These are phyloP conservation scores for Xanthia icteritia DNA, from an alignment of 2,888 invertebrate species.

Conservation along the genomic window DNA sequence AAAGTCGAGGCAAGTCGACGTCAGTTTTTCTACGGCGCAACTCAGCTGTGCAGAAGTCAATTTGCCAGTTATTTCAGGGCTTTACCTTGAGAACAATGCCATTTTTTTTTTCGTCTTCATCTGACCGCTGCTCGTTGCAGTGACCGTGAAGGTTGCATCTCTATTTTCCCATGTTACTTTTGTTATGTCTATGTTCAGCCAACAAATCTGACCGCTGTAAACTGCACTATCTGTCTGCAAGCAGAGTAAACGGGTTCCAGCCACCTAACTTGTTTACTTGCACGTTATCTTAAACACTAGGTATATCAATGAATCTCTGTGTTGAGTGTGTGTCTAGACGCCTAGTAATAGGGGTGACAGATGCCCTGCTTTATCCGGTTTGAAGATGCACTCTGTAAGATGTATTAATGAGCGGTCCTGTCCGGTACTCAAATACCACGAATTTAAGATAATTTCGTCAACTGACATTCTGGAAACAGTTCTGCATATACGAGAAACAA, in stretches of 20 bases:
- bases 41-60: not conserved
- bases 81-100: not conserved
- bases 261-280: constrained; percentile 29
- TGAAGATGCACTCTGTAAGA: not conserved
- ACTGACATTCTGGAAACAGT: not conserved
- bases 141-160: not conserved
- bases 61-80: constrained; percentile 7
- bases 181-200: not conserved
- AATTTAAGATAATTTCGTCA: not conserved
- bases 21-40: not conserved
- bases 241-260: constrained; percentile 21
- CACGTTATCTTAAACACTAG: constrained; percentile 36
- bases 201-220: not conserved
- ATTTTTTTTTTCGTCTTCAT: not conserved
- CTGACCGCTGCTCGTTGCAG: not conserved
- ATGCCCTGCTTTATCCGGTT: constrained; percentile 20
- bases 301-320: constrained; percentile 43
- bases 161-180: not conserved
- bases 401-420: not conserved
- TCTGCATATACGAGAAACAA: not conserved
- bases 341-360: constrained; percentile 18
- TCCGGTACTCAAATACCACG: not conserved
- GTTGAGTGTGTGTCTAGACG: constrained; percentile 39
- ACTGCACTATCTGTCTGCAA: constrained; percentile 6
- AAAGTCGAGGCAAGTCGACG: not conserved